Evolutionary conservation across 2,888 invertebrate genomes (phyloP).

Genomic region (Monoplex corrugatus): DNA sequence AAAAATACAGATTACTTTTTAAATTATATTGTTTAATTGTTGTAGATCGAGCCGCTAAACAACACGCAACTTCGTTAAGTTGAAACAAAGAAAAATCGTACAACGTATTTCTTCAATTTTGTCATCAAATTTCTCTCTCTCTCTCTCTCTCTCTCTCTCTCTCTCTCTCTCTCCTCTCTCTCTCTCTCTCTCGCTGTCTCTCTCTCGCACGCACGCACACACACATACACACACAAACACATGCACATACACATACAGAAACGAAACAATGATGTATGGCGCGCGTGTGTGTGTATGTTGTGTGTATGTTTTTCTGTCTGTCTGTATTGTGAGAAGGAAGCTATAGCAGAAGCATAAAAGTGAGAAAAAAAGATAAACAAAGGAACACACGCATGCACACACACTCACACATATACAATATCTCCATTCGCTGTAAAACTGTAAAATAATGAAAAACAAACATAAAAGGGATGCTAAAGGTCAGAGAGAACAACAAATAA

Average conservation of each 20-base stretch:
- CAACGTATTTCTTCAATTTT: too few species aligned
- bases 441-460: too few species aligned
- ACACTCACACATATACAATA: too few species aligned
- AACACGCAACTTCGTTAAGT: too few species aligned
- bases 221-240: slow-evolving; percentile 18
- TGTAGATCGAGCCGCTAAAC: too few species aligned
- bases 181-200: not conserved
- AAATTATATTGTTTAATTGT: too few species aligned
- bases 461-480: too few species aligned
- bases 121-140: not conserved
- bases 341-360: not conserved
- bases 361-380: not conserved
- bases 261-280: not conserved
- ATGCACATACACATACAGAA: not conserved
- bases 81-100: too few species aligned
- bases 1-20: too few species aligned
- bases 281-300: not conserved
- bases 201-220: slow-evolving; percentile 21
- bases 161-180: not conserved
- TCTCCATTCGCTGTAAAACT: too few species aligned
- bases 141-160: not conserved
- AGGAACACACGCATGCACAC: not conserved
- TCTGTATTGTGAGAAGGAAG: not conserved
- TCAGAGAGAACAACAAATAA: too few species aligned
- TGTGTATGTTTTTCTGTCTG: not conserved